Evolutionary conservation across 2,888 invertebrate genomes (phyloP), one percentile per base, ranked within the genome.

Genomic region (Camptogramma bilineatum): DNA sequence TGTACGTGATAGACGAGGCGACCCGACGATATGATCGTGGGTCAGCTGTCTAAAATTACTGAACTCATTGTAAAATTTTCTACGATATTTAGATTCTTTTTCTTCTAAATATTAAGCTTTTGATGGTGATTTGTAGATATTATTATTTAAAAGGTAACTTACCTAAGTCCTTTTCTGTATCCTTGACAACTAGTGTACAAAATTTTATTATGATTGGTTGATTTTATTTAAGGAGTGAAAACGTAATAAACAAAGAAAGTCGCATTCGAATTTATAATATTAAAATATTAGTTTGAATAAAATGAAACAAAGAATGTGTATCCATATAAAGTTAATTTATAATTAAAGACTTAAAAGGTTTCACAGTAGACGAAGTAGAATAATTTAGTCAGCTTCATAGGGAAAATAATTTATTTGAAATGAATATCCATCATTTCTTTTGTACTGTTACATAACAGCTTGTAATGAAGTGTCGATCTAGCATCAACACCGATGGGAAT

Each of bases 1-100:
- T 81, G 88, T 87, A 89, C 91, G 90, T 89, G 91, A 88, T 87
- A 80, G 85, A 82, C 72, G 78, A 78, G 75, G 74, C 74, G 78
- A 81, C 79, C 80, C 78, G 76, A 72, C 74, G 69, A 71, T 47
- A 62, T 59, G 66, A 63, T 54, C 73, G 70, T 71, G 69, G 78
- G 79, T 80, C 81, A 76, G 75, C 73, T 70, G 71, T 62, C 53
- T 64, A 55, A n/a, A 66, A 66, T 67, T 61, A 61, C 62, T 56
- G 34, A 55, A 56, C 47, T 48, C 42, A 51, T 61, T 51, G 39
- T 24, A 60, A 46, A 52, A 59, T 47, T 17, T 7, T 9, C 19
- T 47, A 19, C n/a, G 19, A 10, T n/a, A 1, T 50, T 50, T n/a
- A n/a, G n/a, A n/a, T 50, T 16, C 0, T 46, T 46, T 46, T 46